Base-by-base conservation (phyloP, 2,113 vertebrate genomes). In the Lophotis ruficrista region DNA sequence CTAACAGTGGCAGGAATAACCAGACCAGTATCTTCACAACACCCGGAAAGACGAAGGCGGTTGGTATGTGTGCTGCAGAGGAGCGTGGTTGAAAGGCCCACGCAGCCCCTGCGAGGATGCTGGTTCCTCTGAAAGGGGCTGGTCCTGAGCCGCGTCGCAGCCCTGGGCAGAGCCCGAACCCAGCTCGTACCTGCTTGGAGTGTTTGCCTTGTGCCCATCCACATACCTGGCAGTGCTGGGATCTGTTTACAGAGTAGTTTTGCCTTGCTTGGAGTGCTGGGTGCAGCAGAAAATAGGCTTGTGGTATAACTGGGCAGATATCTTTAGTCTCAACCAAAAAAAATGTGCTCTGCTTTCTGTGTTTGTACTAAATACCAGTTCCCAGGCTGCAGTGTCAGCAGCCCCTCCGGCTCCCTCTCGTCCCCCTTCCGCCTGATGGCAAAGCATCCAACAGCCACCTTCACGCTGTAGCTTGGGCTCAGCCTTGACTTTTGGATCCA, bases 21-120 rank as follows among this genome's bases (percentile, higher is more conserved):
- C 38, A 72, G n/a, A 37, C 18, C 43, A 6, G 1, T 25, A 20
- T 68, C 35, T 48, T 87, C 7, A 5, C 41, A 48, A 48, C 58
- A 54, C 28, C 37, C 17, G 45, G 72, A 54, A 58, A 0, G 1
- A 9, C 0, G 2, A 25, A 56, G 33, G 33, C 1, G 15, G 61
- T 76, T 21, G 62, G 24, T 4, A 1, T 7, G 19, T 9, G 19
- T 45, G 65, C 73, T 89, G 61, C 30, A 2, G 3, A 35, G 57
- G 61, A 43, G 23, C 2, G 0, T 38, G 50, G 23, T 1, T 79
- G 71, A 71, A 35, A 60, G 3, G 4, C 22, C 25, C 18, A 15
- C 47, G 9, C 45, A 20, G 23, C 24, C 88, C 25, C 27, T 51
- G 64, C 3, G 10, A 37, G 69, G 58, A 10, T 37, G 37, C 53